These are phyloP conservation scores for Anarhynchus alexandrinus DNA, from an alignment of 2,113 vertebrate genomes.

Conservation along the genomic window DNA sequence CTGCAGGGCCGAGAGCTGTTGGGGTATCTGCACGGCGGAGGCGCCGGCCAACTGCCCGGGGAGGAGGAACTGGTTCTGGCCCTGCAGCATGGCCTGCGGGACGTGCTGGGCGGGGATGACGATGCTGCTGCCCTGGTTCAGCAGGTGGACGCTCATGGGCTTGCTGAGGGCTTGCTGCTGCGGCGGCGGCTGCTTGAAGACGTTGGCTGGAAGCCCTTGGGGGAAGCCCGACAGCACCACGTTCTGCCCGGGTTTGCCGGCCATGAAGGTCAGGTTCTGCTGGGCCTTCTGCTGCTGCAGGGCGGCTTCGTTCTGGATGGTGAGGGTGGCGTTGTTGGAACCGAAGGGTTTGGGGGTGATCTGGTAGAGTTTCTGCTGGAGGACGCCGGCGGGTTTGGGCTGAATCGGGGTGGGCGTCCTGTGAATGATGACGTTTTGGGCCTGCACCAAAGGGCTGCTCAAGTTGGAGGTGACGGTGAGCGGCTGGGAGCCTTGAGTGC, in stretches of 20 bases:
- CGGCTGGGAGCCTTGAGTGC: conserved; percentile 80
- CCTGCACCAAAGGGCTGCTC: conserved; percentile 82
- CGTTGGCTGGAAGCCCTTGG: conserved; percentile 78
- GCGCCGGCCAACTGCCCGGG: conserved; percentile 53
- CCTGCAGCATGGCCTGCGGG: conserved; percentile 78
- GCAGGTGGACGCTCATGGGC: conserved; percentile 89
- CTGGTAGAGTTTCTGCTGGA: conserved; percentile 89
- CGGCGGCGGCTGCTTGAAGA: conserved; percentile 78
- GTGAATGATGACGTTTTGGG: conserved; percentile 90
- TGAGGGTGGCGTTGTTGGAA: conserved; percentile 65
- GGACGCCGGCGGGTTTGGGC: conserved; percentile 88
- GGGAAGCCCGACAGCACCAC: conserved; percentile 88
- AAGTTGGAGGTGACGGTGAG: conserved; percentile 74
- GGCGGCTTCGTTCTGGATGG: conserved; percentile 83
- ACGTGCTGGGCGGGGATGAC: conserved; percentile 92
- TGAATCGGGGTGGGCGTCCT: conserved; percentile 95
- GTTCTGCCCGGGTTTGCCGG: conserved; percentile 87
- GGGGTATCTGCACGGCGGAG: conserved; percentile 68
- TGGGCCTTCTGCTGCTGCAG: conserved; percentile 81
- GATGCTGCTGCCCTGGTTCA: conserved; percentile 92
- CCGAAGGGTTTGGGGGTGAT: conserved; percentile 77
- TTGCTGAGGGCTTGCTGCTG: conserved; percentile 81
- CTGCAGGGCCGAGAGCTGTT: conserved; percentile 78
- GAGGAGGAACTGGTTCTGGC: conserved; percentile 91
- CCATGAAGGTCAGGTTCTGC: conserved; percentile 91